phyloP scores from a whole-genome alignment of 2,888 invertebrate genomes.

The Cancer borealis region DNA sequence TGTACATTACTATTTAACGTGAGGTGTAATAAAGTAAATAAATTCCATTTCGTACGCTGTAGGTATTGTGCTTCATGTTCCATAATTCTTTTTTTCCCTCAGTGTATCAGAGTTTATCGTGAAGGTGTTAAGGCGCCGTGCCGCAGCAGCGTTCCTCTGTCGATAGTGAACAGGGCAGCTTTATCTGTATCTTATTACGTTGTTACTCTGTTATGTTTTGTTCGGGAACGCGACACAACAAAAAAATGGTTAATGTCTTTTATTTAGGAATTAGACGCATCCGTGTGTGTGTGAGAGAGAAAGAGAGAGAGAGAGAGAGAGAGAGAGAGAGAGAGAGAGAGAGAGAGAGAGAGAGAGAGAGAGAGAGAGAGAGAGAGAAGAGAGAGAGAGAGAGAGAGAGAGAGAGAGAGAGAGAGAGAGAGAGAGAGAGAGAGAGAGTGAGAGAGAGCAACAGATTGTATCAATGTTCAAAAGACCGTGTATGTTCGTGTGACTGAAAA shows the following conservation, averaged over 20 bases:
- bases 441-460: slow-evolving; percentile 30
- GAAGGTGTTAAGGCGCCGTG: slow-evolving; percentile 55
- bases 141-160: slow-evolving; percentile 55
- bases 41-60: slow-evolving; percentile 76
- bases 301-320: background rate
- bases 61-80: slow-evolving; percentile 75
- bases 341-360: slow-evolving; percentile 17
- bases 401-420: slow-evolving; percentile 60
- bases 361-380: slow-evolving; percentile 24
- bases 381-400: slow-evolving; percentile 39
- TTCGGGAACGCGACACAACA: slow-evolving; percentile 53
- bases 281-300: slow-evolving; percentile 41
- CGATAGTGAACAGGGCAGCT: slow-evolving; percentile 68
- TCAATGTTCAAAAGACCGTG: background rate
- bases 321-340: slow-evolving; percentile 30
- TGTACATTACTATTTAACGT: slow-evolving; percentile 75
- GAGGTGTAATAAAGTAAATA: slow-evolving; percentile 76
- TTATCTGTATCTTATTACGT: slow-evolving; percentile 62
- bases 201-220: slow-evolving; percentile 67
- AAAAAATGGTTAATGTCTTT: slow-evolving; percentile 48
- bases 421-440: slow-evolving; percentile 58
- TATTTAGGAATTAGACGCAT: background rate
- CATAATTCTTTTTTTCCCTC: slow-evolving; percentile 68
- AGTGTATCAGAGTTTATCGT: slow-evolving; percentile 72
- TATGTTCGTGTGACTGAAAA: background rate